Conservation (phyloP, 2,888 invertebrate species). For the Ptychoptera albimana region DNA sequence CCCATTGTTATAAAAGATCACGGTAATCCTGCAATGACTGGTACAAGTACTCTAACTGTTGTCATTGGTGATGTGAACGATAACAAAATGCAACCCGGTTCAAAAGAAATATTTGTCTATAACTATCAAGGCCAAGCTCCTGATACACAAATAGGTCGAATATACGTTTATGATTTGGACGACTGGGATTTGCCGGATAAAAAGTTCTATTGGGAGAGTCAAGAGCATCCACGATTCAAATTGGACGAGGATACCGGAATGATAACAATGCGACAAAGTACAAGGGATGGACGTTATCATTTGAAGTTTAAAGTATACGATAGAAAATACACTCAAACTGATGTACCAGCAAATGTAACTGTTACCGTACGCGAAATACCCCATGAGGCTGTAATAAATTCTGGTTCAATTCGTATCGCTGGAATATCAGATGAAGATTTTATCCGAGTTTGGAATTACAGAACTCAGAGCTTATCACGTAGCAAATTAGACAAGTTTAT, state of each 20-base stretch:
- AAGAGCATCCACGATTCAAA: constrained; percentile 74
- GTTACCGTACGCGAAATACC: constrained; percentile 89
- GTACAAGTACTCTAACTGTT: constrained; percentile 88
- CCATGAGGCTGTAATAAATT: constrained; percentile 88
- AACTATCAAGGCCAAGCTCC: constrained; percentile 87
- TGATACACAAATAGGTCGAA: constrained; percentile 82
- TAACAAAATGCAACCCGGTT: constrained; percentile 96
- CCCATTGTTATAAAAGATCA: constrained; percentile 96
- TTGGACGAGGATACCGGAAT: constrained; percentile 84
- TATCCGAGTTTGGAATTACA: constrained; percentile 86
- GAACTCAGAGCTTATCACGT: constrained; percentile 64
- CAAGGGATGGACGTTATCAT: constrained; percentile 73
- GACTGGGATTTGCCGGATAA: constrained; percentile 99
- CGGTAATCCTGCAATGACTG: constrained; percentile 91
- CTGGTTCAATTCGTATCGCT: constrained; percentile 83
- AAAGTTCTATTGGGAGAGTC: constrained; percentile 86
- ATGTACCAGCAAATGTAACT: constrained; percentile 91
- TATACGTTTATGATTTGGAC: constrained; percentile 93
- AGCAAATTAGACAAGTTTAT: constrained; percentile 83
- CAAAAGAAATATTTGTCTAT: constrained; percentile 93
- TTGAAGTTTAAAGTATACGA: constrained; percentile 79
- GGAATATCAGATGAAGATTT: constrained; percentile 95
- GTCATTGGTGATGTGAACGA: constrained; percentile 97
- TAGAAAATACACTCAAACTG: constrained; percentile 84
- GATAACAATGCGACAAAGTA: constrained; percentile 89